Conservation (phyloP, 2,888 invertebrate genomes). For the Cheilosia variabilis region DNA sequence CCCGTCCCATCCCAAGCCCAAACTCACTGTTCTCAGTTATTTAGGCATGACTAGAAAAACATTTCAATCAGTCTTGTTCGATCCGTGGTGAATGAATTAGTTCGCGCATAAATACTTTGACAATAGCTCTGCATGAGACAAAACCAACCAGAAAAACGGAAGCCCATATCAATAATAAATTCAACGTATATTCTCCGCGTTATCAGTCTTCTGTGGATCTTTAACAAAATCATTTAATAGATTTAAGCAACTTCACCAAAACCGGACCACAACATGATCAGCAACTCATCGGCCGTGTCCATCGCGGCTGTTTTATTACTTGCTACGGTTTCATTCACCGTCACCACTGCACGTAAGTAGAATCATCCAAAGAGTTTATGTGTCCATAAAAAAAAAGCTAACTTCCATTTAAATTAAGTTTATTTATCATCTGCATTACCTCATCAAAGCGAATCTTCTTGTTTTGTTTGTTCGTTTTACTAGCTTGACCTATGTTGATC, state of each 20-base stretch:
- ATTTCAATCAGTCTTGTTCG: constrained; percentile 51
- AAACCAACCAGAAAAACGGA: constrained; percentile 4
- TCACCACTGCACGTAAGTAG: constrained; percentile 62
- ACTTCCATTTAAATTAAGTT: constrained; percentile 20
- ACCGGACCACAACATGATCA: constrained; percentile 39
- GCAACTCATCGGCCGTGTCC: neutral
- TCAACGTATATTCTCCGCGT: constrained; percentile 1
- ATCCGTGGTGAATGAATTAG: constrained; percentile 38
- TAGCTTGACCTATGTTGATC: constrained; percentile 13
- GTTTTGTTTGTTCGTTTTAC: neutral
- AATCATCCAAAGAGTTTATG: constrained; percentile 1
- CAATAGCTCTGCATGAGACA: constrained; percentile 48
- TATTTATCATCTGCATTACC: constrained; percentile 40
- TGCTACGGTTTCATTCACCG: constrained; percentile 28
- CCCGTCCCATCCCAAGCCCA: neutral
- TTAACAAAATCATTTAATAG: neutral
- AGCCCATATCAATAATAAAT: constrained; percentile 2
- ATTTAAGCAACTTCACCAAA: constrained; percentile 8
- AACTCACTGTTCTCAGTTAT: constrained; percentile 51
- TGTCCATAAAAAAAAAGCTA: constrained; percentile 21
- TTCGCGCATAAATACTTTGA: constrained; percentile 19
- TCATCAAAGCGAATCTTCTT: constrained; percentile 32
- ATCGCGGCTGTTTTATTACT: constrained; percentile 23
- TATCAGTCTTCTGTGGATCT: neutral
- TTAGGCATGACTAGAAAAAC: constrained; percentile 35